phyloP scores from a whole-genome alignment of 2,113 vertebrate species.

The Lagopus leucura region DNA sequence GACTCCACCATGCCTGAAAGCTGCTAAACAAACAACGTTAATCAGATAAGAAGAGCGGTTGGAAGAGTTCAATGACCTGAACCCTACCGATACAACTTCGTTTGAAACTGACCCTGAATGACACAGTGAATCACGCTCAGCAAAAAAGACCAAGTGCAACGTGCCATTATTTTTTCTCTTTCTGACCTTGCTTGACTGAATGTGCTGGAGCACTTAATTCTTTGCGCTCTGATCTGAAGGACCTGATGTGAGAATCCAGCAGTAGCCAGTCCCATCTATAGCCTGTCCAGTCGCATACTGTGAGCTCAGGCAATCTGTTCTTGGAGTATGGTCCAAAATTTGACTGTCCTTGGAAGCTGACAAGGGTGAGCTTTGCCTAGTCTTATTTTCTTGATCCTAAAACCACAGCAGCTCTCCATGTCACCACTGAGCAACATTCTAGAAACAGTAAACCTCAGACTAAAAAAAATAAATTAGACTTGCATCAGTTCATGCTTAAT shows the following conservation, averaged over 20 bases:
- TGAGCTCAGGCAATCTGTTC: neutral
- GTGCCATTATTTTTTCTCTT: neutral
- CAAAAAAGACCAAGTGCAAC: neutral
- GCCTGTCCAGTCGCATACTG: neutral
- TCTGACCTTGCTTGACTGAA: slow-evolving; percentile 3
- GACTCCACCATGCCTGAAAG: neutral
- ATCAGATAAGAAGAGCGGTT: neutral
- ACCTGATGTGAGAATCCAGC: neutral
- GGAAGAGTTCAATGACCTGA: neutral
- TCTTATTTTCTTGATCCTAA: neutral
- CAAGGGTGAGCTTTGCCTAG: neutral
- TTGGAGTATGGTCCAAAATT: neutral
- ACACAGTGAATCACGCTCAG: neutral
- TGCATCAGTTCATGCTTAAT: neutral
- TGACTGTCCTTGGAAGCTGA: neutral
- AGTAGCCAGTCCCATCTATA: neutral
- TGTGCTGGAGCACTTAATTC: neutral
- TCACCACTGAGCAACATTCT: neutral
- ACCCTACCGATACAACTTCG: neutral
- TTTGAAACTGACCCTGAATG: neutral
- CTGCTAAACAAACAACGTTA: slow-evolving; percentile 15
- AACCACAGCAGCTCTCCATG: neutral
- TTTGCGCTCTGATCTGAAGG: neutral
- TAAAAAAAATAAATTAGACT: neutral
- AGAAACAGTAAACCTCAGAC: neutral